phyloP scores from a whole-genome alignment of 2,113 vertebrate species.

The Oncorhynchus clarkii region DNA sequence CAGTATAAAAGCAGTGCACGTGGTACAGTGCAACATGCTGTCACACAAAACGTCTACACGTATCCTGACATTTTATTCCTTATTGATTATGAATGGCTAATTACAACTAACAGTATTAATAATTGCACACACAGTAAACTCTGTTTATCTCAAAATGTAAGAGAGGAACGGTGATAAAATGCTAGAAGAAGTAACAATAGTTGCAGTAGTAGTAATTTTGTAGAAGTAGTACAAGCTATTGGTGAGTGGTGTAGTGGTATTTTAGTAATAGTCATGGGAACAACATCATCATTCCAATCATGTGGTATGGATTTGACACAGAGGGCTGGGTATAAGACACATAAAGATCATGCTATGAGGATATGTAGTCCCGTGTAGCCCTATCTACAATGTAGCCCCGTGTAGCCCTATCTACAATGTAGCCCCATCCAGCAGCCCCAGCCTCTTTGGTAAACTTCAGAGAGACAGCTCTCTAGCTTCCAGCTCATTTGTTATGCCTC shows the following conservation, averaged over 20 bases:
- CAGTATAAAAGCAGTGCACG: too few species aligned
- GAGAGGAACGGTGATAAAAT: too few species aligned
- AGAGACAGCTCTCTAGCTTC: conserved; percentile 5
- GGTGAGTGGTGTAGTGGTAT: background rate
- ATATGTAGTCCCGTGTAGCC: background rate
- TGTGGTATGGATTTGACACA: background rate
- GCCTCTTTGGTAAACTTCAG: background rate
- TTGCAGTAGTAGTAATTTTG: too few species aligned
- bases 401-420: too few species aligned
- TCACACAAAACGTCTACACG: too few species aligned
- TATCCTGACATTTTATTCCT: too few species aligned
- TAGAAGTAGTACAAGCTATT: background rate
- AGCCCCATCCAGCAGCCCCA: conserved; percentile 3
- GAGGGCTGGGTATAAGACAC: background rate
- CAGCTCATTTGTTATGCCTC: conserved; percentile 20
- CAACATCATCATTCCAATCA: background rate
- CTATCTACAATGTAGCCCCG: background rate
- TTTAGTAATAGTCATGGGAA: conserved; percentile 7
- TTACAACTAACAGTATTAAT: too few species aligned
- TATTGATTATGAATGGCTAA: too few species aligned
- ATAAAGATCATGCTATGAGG: background rate
- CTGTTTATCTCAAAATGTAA: too few species aligned
- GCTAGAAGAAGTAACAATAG: too few species aligned
- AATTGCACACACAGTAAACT: too few species aligned
- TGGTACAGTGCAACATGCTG: too few species aligned